Base-by-base conservation (phyloP, 1,140 invertebrate species). In the Scylla paramamosain region DNA sequence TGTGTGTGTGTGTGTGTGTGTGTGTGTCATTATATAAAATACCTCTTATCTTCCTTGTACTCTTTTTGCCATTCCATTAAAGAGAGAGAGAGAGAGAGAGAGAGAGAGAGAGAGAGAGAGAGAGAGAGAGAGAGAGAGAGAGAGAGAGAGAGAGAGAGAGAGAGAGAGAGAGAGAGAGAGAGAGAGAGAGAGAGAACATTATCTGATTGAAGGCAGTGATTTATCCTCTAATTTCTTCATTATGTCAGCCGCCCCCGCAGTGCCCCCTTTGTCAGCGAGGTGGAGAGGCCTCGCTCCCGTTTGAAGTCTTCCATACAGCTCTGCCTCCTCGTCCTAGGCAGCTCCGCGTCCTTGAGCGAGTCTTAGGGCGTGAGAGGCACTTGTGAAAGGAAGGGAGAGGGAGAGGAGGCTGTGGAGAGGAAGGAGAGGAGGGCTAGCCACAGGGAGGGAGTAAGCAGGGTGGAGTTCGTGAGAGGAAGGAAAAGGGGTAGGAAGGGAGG, bases 1-100 rank as follows among this genome's bases (percentile, higher is more conserved):
- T n/a, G n/a, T n/a, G n/a, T n/a, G n/a, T n/a, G n/a, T n/a, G n/a
- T n/a, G n/a, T n/a, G n/a, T n/a, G n/a, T n/a, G n/a, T n/a, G n/a
- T n/a, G n/a, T n/a, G n/a, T n/a, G n/a, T n/a, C n/a, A n/a, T n/a
- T n/a, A n/a, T n/a, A n/a, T n/a, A n/a, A n/a, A n/a, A n/a, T n/a
- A n/a, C n/a, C n/a, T n/a, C n/a, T n/a, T n/a, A n/a, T n/a, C n/a
- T n/a, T n/a, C n/a, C n/a, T n/a, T n/a, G n/a, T n/a, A n/a, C n/a
- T n/a, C n/a, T n/a, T n/a, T n/a, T n/a, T n/a, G n/a, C n/a, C n/a
- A n/a, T n/a, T n/a, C n/a, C n/a, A n/a, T n/a, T n/a, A n/a, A n/a
- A n/a, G 84, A 89, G 87, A 89, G 87, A 89, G 87, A 89, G 87
- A 89, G 87, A 89, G 87, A 89, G 87, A 89, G 87, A 89, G 87